A percentile compares a stretch with the other conserved stretches of the same genome.
These are phyloP conservation scores for Notodonta dromedarius DNA, from an alignment of 2,888 invertebrate genomes.

Conservation along the genomic window DNA sequence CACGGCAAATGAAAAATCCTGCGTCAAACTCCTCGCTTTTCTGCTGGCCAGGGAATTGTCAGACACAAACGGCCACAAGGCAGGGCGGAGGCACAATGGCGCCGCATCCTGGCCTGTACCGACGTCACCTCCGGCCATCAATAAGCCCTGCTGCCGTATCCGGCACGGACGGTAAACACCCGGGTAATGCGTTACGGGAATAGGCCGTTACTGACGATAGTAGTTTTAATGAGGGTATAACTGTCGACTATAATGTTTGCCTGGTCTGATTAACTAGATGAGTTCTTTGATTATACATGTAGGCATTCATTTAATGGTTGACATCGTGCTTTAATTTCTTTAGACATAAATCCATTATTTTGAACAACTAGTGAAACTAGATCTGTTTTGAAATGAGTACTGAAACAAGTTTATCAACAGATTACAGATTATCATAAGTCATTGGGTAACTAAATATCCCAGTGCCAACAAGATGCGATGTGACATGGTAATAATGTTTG, in stretches of 20 bases:
- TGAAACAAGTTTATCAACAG: too few relatives aligned
- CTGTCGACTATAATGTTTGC: constrained; percentile 12
- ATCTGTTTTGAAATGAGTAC: too few relatives aligned
- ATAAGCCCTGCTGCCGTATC: constrained; percentile 37
- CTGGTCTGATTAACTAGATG: background rate
- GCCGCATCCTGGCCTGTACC: constrained; percentile 32
- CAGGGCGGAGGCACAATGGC: constrained; percentile 31
- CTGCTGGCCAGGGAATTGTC: constrained; percentile 33
- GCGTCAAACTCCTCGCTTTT: constrained; percentile 28
- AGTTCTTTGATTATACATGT: background rate
- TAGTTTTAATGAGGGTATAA: constrained; percentile 26
- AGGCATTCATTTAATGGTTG: background rate
- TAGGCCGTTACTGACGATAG: constrained; percentile 8
- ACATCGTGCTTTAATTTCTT: background rate
- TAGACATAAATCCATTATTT: background rate
- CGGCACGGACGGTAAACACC: constrained; percentile 35
- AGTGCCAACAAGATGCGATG: too few relatives aligned
- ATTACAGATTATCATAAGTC: background rate
- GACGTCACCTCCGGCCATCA: constrained; percentile 43
- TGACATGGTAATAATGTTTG: too few relatives aligned
- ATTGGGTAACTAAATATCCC: background rate
- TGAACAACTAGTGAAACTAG: background rate
- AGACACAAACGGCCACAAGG: constrained; percentile 34
- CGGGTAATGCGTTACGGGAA: constrained; percentile 8
- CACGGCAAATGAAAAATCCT: constrained; percentile 4